Base-by-base conservation (phyloP, 2,113 vertebrate species). In the Syngnathus scovelli region DNA sequence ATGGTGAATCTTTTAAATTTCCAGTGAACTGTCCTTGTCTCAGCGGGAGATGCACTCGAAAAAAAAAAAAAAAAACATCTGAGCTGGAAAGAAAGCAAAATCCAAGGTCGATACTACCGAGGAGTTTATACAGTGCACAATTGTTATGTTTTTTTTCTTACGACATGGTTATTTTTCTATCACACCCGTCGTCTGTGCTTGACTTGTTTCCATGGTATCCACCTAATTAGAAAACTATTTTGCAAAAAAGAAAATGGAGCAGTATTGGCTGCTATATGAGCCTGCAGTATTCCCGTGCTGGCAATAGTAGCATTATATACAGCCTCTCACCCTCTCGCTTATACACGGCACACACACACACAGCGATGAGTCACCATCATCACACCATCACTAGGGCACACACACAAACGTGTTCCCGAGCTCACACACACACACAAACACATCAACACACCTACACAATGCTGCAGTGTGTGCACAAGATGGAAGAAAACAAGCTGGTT, bases 351-450 rank as follows among this genome's bases (percentile, higher is more conserved):
- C 83, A 79, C 83, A 23, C 23, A 23, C 23, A 85, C 72, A 86
- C 84, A 77, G 68, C 66, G 64, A 87, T 90, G 88, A 90, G 83
- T 90, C 89, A 90, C 85, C 84, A 83, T 86, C 81, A 88, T 86
- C 76, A 68, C 86, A 85, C 86, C 81, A 84, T 89, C 85, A 87
- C 87, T 84, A 73, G 79, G 75, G 74, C 83, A 76, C 82, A 71
- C 80, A 85, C 48, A 49, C 18, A n/a, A 3, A 78, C 87, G 89
- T 33, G 27, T 33, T 33, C 85, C 84, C 73, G 80, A 78, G 86
- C 83, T 87, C 85, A 86, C 85, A 78, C 83, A 74, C 79, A 70
- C 63, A 75, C 12, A 85, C 43, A 13, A 11, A 44, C 43, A 78
- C 86, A 90, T 83, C 80, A 79, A 86, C 83, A 88, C 85, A 86